Percentiles rank a stretch among this genome's conserved stretches.
phyloP scores from a whole-genome alignment of 2,797 vertebrate species.

The Pogonophryne albipinna region DNA sequence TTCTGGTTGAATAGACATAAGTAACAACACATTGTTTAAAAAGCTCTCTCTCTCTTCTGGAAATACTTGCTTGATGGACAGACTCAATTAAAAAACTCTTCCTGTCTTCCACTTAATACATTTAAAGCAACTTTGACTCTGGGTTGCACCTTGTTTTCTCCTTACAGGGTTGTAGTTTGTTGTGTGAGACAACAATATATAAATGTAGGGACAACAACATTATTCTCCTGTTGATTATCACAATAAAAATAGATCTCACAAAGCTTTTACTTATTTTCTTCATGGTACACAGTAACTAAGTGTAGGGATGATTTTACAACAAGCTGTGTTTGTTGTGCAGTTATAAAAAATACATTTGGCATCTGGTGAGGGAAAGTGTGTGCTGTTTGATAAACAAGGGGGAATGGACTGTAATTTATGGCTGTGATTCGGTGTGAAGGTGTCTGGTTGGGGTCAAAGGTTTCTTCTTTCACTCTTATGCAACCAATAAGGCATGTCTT shows the following conservation, averaged over 20 bases:
- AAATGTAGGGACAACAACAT: slow-evolving; percentile 23
- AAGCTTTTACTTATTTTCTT: slow-evolving; percentile 38
- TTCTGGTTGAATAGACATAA: slow-evolving; percentile 32
- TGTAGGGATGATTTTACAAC: not conserved
- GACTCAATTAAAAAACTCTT: slow-evolving; percentile 30
- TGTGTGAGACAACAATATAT: slow-evolving; percentile 44
- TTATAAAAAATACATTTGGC: slow-evolving; percentile 16
- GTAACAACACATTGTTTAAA: slow-evolving; percentile 13
- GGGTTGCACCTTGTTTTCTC: slow-evolving; percentile 38
- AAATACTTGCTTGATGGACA: slow-evolving; percentile 39
- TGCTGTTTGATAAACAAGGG: slow-evolving; percentile 50
- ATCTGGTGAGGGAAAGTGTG: not conserved
- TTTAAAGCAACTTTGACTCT: slow-evolving; percentile 40
- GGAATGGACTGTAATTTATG: slow-evolving; percentile 52
- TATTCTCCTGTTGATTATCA: slow-evolving; percentile 33
- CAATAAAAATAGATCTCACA: slow-evolving; percentile 63
- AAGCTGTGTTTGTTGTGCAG: slow-evolving; percentile 6
- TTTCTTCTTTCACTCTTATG: slow-evolving; percentile 75
- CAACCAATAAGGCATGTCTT: slow-evolving; percentile 65
- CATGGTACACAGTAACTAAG: slow-evolving; percentile 4
- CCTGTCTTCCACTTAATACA: slow-evolving; percentile 67
- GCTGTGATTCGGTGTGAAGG: slow-evolving; percentile 49
- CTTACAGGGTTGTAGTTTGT: slow-evolving; percentile 37
- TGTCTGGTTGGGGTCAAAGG: slow-evolving; percentile 67
- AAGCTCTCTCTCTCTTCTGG: slow-evolving; percentile 8